phyloP scores from a whole-genome alignment of 1,140 invertebrate species.

The Teleogryllus occipitalis region DNA sequence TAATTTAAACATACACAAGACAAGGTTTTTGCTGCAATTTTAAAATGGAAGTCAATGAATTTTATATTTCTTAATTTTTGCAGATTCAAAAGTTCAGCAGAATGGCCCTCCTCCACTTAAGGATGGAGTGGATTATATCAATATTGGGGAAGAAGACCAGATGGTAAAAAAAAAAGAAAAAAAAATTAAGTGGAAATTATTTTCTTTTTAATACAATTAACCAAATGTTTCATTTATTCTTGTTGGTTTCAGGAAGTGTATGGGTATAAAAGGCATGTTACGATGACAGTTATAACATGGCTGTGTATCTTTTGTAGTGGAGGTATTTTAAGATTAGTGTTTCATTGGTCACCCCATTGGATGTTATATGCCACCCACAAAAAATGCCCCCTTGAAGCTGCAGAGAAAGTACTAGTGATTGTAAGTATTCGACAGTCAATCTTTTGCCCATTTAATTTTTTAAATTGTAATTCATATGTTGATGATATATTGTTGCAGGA shows the following conservation, averaged over 20 bases:
- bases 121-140: constrained; percentile 41
- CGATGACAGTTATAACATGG: constrained; percentile 45
- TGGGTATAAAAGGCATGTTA: constrained; percentile 45
- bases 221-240: too few species aligned
- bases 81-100: background rate
- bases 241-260: constrained; percentile 39
- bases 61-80: background rate
- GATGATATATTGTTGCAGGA: constrained; percentile 34
- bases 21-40: too few species aligned
- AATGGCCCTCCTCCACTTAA: constrained; percentile 12
- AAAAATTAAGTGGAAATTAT: too few species aligned
- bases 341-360: constrained; percentile 58
- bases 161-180: constrained; percentile 47
- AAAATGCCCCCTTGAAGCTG: constrained; percentile 45
- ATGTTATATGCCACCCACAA: constrained; percentile 51
- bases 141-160: constrained; percentile 57
- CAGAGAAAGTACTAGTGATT: constrained; percentile 51
- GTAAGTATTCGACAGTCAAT: constrained; percentile 34
- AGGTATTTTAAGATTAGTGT: constrained; percentile 53
- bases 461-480: background rate
- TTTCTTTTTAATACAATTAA: too few species aligned
- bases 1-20: too few species aligned
- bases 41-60: too few species aligned
- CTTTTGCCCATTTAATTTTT: constrained; percentile 10
- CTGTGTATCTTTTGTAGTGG: constrained; percentile 47